A percentile compares a stretch with the other conserved stretches of the same genome.
Conservation (phyloP, 2,113 vertebrate genomes). For the Jacana jacana region DNA sequence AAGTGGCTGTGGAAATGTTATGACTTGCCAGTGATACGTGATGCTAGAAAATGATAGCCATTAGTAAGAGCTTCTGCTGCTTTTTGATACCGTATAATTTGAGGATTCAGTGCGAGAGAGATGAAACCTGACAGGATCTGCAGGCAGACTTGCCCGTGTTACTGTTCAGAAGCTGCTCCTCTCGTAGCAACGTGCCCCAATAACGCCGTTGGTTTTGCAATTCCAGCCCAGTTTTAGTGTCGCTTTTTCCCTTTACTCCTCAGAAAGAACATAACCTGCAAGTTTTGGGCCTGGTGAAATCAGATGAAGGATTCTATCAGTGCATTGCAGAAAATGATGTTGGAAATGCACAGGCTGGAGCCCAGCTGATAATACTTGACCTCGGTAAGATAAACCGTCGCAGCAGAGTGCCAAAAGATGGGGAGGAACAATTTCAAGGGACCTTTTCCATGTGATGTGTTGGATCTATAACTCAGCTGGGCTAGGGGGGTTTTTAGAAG, state of each 20-base stretch:
- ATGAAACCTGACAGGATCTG: neutral
- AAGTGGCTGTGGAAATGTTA: neutral
- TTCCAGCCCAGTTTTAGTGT: neutral
- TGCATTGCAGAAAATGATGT: conserved; percentile 96
- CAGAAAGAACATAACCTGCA: conserved; percentile 98
- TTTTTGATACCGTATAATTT: neutral
- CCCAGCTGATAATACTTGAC: conserved; percentile 95
- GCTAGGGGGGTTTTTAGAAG: neutral
- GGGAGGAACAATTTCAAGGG: neutral
- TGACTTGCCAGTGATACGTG: neutral
- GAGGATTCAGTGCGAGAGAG: neutral
- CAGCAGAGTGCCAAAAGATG: neutral
- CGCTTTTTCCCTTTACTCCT: neutral
- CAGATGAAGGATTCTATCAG: conserved; percentile 98
- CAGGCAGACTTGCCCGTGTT: neutral
- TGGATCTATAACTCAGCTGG: neutral
- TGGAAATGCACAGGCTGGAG: conserved; percentile 91
- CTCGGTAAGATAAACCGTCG: conserved; percentile 82
- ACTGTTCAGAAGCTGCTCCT: neutral
- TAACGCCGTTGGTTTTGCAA: neutral
- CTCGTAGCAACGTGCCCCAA: rapidly evolving
- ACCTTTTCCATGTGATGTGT: neutral
- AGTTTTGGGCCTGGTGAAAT: conserved; percentile 94
- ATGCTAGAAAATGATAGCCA: neutral
- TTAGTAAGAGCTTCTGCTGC: neutral